These are phyloP conservation scores for Staurois parvus DNA, from an alignment of 2,797 vertebrate species.

Conservation along the genomic window DNA sequence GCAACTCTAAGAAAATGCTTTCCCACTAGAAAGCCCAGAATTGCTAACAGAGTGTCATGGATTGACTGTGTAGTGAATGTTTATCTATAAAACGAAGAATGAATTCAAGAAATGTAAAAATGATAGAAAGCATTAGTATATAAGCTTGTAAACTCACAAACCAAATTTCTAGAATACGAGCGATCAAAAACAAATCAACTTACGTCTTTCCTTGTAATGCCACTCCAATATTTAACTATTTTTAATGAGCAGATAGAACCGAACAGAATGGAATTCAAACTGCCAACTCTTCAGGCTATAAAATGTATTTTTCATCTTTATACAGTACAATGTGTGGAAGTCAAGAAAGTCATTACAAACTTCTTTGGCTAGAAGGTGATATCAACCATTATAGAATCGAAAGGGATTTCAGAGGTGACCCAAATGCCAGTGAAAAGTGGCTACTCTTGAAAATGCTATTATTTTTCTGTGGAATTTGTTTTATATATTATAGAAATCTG, in stretches of 20 bases:
- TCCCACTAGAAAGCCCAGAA: too few relatives aligned
- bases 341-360: constrained; percentile 30
- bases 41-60: too few relatives aligned
- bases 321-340: constrained; percentile 14
- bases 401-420: constrained; percentile 18
- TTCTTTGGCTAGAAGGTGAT: constrained; percentile 30
- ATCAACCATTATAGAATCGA: constrained; percentile 4
- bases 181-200: background rate
- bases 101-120: background rate
- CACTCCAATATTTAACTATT: background rate
- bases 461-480: constrained; percentile 11
- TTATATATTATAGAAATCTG: constrained; percentile 8
- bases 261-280: background rate
- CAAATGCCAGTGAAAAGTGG: background rate
- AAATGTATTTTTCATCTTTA: constrained; percentile 19
- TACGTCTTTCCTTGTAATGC: background rate
- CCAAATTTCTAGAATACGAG: background rate
- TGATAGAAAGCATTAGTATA: background rate
- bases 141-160: background rate
- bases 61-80: too few relatives aligned
- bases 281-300: background rate
- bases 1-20: too few relatives aligned
- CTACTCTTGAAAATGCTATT: constrained; percentile 18
- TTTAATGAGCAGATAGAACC: background rate
- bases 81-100: too few relatives aligned